Base-by-base conservation (phyloP, 2,113 vertebrate species). In the Callocephalon fimbriatum region DNA sequence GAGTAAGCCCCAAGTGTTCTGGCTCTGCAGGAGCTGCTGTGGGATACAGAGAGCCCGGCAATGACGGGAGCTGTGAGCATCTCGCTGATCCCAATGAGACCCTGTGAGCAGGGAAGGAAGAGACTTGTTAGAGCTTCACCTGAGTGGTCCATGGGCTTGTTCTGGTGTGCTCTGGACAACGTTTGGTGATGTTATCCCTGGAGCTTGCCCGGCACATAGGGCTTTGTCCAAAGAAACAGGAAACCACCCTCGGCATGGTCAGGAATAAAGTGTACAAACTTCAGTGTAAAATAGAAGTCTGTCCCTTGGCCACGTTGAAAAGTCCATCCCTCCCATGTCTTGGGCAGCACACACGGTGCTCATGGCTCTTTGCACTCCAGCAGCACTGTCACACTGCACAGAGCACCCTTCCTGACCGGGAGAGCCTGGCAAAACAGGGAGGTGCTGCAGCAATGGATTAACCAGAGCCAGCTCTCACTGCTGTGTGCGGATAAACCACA, bases 181-280 rank as follows among this genome's bases (percentile, higher is more conserved):
- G n/a, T 10, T 5, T 5, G 45, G 10, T 6, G 38, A 53, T 37
- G 40, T 16, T 48, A 48, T 37, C 44, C 0, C 38, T 1, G 51
- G 32, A 53, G 59, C 58, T 45, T 65, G 88, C 58, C 32, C 21
- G 38, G 50, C 58, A 16, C 0, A 31, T 7, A 29, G 66, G 20
- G 44, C 38, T 8, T 13, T 4, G 16, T 18, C 32, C n/a, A 58
- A 58, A 35, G 56, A 15, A 8, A 9, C 31, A 44, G 66, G 47
- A 68, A 54, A 26, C 21, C 6, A 4, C 50, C 50, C 56, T 9
- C 4, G 1, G 7, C 18, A 0, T 3, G 23, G 22, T 12, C 58
- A 45, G 70, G 35, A 48, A 83, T 42, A 61, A 67, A 47, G 35
- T 1, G 6, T 25, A 12, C 65, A 7, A 5, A 1, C 32, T 31